Conservation (phyloP, 2,888 invertebrate genomes). For the Amphipoea lucens region DNA sequence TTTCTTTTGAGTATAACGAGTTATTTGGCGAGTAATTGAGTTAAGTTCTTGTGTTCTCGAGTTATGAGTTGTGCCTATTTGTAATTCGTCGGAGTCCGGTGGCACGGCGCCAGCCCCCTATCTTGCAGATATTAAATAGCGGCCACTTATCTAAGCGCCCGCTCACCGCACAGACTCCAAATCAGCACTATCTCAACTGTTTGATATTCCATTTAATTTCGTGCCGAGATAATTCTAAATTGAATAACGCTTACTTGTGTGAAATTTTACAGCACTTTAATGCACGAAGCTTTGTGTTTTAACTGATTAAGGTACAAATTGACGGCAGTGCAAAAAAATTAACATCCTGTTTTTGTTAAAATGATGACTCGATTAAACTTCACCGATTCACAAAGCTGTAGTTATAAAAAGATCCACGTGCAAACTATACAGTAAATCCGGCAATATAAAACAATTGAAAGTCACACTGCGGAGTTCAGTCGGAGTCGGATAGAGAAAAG, state of each 20-base stretch:
- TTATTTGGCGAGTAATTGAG: slow-evolving; percentile 48
- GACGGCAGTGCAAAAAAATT: slow-evolving; percentile 31
- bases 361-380: slow-evolving; percentile 30
- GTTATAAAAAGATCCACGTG: slow-evolving; percentile 36
- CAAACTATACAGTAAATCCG: slow-evolving; percentile 44
- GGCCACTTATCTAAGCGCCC: slow-evolving; percentile 82
- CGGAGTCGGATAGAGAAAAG: slow-evolving; percentile 72
- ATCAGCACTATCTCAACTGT: slow-evolving; percentile 80
- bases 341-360: slow-evolving; percentile 38
- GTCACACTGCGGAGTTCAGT: slow-evolving; percentile 69
- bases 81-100: slow-evolving; percentile 70
- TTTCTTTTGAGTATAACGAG: slow-evolving; percentile 43
- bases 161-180: slow-evolving; percentile 75
- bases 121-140: slow-evolving; percentile 83
- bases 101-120: slow-evolving; percentile 77
- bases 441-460: slow-evolving; percentile 61
- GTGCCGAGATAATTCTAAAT: slow-evolving; percentile 70
- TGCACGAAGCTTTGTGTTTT: slow-evolving; percentile 27
- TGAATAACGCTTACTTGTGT: slow-evolving; percentile 61
- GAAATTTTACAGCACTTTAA: slow-evolving; percentile 46
- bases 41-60: slow-evolving; percentile 59
- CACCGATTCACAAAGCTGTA: slow-evolving; percentile 36
- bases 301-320: slow-evolving; percentile 25
- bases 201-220: slow-evolving; percentile 82
- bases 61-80: slow-evolving; percentile 64